A percentile compares a stretch with the other conserved stretches of the same genome.
Evolutionary conservation across 2,888 invertebrate genomes (phyloP).

Genomic region (Tipula unca): DNA sequence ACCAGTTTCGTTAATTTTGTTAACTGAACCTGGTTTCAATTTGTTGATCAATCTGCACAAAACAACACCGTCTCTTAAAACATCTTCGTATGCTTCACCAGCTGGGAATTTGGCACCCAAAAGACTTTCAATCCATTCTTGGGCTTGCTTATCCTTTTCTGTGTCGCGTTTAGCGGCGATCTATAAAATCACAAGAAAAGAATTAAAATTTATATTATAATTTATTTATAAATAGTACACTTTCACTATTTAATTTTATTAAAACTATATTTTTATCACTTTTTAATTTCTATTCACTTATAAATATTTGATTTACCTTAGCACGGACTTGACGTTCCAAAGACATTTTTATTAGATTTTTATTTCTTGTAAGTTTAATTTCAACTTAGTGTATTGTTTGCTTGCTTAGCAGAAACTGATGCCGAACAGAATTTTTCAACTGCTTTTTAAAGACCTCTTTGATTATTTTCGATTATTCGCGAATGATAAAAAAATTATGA

Average conservation of each 20-base stretch:
- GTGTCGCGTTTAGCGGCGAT: slow-evolving; percentile 75
- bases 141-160: slow-evolving; percentile 76
- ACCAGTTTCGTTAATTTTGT: slow-evolving; percentile 87
- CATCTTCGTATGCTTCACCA: slow-evolving; percentile 75
- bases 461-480: slow-evolving; percentile 33
- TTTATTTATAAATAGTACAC: not conserved
- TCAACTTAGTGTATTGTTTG: slow-evolving; percentile 32
- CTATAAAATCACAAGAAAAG: slow-evolving; percentile 41
- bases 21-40: slow-evolving; percentile 75
- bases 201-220: not conserved
- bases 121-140: slow-evolving; percentile 85
- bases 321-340: slow-evolving; percentile 85
- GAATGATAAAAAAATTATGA: slow-evolving; percentile 32
- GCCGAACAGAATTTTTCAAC: slow-evolving; percentile 31
- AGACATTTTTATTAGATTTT: slow-evolving; percentile 58
- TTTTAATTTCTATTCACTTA: slow-evolving; percentile 20
- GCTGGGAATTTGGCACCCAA: slow-evolving; percentile 82
- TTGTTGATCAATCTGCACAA: slow-evolving; percentile 94
- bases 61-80: slow-evolving; percentile 83
- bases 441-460: slow-evolving; percentile 28
- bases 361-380: slow-evolving; percentile 15
- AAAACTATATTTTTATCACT: not conserved
- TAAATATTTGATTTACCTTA: slow-evolving; percentile 54
- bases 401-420: slow-evolving; percentile 34
- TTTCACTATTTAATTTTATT: not conserved